Conservation (phyloP, 2,113 vertebrate species). For the Dromiciops gliroides region DNA sequence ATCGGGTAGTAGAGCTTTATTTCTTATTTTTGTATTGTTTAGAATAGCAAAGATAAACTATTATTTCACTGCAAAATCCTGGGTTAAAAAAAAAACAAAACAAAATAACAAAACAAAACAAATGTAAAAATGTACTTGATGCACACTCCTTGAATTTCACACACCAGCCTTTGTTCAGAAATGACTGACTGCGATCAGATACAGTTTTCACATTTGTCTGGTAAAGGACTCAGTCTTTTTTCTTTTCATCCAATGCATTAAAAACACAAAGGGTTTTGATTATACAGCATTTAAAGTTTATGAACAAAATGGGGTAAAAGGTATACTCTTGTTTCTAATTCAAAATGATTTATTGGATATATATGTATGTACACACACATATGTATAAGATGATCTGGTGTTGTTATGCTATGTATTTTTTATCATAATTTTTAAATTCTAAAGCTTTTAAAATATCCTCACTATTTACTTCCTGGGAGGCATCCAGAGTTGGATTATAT, state of each 20-base stretch:
- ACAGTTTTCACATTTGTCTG: conserved; percentile 40
- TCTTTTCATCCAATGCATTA: not conserved
- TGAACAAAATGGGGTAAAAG: conserved; percentile 1
- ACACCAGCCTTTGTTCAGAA: conserved; percentile 44
- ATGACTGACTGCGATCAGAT: conserved; percentile 31
- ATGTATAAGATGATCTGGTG: conserved; percentile 21
- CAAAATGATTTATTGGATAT: not conserved
- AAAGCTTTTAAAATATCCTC: conserved; percentile 23
- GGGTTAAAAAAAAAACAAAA: not conserved
- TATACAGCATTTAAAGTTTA: not conserved
- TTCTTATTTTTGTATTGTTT: conserved; percentile 51
- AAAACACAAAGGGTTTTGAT: conserved; percentile 2
- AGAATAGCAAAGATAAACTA: conserved; percentile 20
- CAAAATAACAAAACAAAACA: not conserved
- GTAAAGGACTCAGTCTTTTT: conserved; percentile 41
- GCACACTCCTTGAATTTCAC: conserved; percentile 24
- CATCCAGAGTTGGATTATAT: not conserved
- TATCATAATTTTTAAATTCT: conserved; percentile 20
- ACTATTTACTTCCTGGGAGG: not conserved
- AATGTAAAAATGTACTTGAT: conserved; percentile 25
- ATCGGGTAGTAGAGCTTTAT: conserved; percentile 29
- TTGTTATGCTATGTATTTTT: not conserved
- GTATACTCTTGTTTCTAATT: conserved; percentile 9
- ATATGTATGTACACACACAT: not conserved
- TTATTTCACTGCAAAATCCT: conserved; percentile 22